Evolutionary conservation across 2,797 vertebrate genomes (phyloP).

Genomic region (Tarsius wallacei): DNA sequence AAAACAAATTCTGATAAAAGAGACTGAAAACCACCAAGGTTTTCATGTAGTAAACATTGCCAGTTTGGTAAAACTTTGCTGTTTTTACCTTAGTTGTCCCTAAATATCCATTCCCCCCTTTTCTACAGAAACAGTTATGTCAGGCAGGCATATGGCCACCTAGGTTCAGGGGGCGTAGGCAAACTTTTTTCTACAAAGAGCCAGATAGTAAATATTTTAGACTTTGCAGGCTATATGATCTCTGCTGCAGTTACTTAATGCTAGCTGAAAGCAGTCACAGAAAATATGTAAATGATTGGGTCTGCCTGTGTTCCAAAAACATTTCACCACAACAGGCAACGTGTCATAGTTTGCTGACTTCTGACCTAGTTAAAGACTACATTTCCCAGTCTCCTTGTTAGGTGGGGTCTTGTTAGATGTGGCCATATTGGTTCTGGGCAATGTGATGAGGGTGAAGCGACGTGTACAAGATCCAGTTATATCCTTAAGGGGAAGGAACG

Average conservation of each 20-base stretch:
- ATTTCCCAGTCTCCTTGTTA: not conserved
- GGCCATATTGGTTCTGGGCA: not conserved
- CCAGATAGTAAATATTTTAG: not conserved
- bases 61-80: not conserved
- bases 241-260: not conserved
- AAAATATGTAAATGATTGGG: accelerated
- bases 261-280: not conserved
- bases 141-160: not conserved
- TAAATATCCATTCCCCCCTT: not conserved
- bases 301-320: not conserved
- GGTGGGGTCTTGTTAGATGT: not conserved
- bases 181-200: not conserved
- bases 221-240: not conserved
- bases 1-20: not conserved
- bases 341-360: not conserved
- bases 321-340: not conserved
- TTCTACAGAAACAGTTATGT: not conserved
- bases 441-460: too few relatives aligned
- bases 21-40: not conserved
- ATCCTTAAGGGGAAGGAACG: not conserved
- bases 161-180: accelerated
- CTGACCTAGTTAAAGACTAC: not conserved
- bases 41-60: not conserved
- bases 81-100: not conserved
- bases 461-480: too few relatives aligned